These are phyloP conservation scores for Pelecanoides urinatrix DNA, from an alignment of 2,113 vertebrate species.

Conservation along the genomic window DNA sequence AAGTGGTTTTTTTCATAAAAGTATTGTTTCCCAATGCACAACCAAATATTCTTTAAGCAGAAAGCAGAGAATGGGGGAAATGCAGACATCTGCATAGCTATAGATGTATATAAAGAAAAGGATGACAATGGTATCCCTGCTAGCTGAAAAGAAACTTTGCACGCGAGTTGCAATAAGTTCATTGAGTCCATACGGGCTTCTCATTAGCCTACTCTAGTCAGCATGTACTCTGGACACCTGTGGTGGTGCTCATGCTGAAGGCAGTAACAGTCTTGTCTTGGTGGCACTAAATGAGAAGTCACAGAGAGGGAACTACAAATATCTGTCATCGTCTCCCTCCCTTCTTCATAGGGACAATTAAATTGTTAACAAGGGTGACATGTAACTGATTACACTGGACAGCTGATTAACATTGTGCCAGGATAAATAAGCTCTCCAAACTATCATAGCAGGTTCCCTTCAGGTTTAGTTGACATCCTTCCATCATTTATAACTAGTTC, in stretches of 20 bases:
- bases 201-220: neutral
- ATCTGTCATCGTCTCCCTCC: neutral
- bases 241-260: neutral
- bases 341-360: neutral
- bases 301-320: neutral
- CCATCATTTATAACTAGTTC: conserved; percentile 6
- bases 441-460: neutral
- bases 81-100: neutral
- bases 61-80: neutral
- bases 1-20: neutral
- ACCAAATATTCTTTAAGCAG: neutral
- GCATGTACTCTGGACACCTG: neutral
- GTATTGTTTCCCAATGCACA: neutral
- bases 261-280: neutral
- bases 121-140: neutral
- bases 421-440: conserved; percentile 4
- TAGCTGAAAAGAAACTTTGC: neutral
- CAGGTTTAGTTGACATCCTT: neutral
- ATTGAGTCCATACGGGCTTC: neutral
- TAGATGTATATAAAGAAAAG: neutral
- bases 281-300: neutral
- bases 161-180: fast-evolving
- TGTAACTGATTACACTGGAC: conserved; percentile 21
- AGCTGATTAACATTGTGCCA: conserved; percentile 26
- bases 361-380: conserved; percentile 23